Conservation (phyloP, 2,888 invertebrate genomes). For the Lissonota sp. region DNA sequence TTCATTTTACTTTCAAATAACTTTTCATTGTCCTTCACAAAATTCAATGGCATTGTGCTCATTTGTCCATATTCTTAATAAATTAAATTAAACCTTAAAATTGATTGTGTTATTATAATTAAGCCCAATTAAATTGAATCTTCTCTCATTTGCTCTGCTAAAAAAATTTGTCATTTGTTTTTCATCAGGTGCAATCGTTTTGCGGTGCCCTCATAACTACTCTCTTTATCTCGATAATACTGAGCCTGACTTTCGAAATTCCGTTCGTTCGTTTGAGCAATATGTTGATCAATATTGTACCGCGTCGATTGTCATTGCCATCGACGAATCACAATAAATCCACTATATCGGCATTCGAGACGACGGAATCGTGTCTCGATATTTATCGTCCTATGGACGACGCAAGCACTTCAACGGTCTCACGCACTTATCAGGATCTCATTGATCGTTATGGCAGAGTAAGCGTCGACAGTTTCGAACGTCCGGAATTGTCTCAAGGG, state of each 20-base stretch:
- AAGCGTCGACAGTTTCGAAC: slow-evolving; percentile 23
- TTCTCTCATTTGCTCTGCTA: slow-evolving; percentile 3
- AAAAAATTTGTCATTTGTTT: background rate
- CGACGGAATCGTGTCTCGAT: slow-evolving; percentile 67
- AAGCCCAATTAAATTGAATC: background rate
- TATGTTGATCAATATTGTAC: too few species aligned
- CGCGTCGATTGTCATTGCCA: background rate
- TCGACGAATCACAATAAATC: slow-evolving; percentile 23
- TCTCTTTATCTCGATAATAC: slow-evolving; percentile 71
- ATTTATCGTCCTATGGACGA: slow-evolving; percentile 72
- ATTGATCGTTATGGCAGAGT: slow-evolving; percentile 44
- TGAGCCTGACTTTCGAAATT: slow-evolving; percentile 77
- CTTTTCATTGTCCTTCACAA: too few species aligned
- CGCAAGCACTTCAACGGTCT: slow-evolving; percentile 55
- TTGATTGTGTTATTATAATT: background rate
- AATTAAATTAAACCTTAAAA: background rate
- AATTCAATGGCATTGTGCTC: too few species aligned
- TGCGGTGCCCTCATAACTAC: slow-evolving; percentile 75
- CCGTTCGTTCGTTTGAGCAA: slow-evolving; percentile 75
- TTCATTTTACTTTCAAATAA: too few species aligned
- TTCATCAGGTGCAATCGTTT: slow-evolving; percentile 73
- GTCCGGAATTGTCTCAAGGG: background rate
- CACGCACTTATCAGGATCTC: slow-evolving; percentile 61
- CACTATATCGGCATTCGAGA: slow-evolving; percentile 59
- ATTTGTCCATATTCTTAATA: too few species aligned